phyloP scores from a whole-genome alignment of 2,113 vertebrate species.

The Colius striatus region DNA sequence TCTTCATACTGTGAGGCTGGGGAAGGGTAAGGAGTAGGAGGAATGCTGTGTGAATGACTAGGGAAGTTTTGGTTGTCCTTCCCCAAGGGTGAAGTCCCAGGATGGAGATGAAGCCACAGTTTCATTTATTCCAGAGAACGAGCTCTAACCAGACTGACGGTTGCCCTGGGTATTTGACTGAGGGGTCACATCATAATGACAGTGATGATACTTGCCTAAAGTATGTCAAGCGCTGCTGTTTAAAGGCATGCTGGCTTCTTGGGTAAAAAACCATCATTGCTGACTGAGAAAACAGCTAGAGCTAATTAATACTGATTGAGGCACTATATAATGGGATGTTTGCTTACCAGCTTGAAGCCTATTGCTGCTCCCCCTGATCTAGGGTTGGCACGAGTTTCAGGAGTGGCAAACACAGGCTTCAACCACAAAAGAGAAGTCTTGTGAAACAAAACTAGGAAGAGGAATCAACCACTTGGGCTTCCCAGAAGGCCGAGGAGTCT shows the following conservation, averaged over 20 bases:
- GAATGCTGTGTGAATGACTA: not conserved
- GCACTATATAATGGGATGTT: not conserved
- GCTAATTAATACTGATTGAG: accelerated
- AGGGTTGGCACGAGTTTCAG: not conserved
- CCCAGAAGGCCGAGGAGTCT: not conserved
- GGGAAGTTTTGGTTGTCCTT: not conserved
- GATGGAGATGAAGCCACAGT: not conserved
- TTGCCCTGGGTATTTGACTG: not conserved
- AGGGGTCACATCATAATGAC: not conserved
- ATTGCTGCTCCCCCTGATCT: not conserved
- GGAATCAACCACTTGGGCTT: not conserved
- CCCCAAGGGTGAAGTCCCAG: not conserved
- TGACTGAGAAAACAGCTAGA: not conserved
- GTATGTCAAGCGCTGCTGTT: not conserved
- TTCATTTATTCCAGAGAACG: not conserved
- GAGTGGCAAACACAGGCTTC: not conserved
- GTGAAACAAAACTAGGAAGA: not conserved
- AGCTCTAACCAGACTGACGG: not conserved
- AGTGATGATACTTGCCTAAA: not conserved
- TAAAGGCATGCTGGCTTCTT: not conserved
- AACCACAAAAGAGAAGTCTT: not conserved
- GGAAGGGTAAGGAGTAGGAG: not conserved
- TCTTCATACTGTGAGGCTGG: not conserved
- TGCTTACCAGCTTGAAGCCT: not conserved
- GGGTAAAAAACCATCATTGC: not conserved